Evolutionary conservation across 2,888 invertebrate genomes (phyloP).

Genomic region (Troides oblongomaculatus): DNA sequence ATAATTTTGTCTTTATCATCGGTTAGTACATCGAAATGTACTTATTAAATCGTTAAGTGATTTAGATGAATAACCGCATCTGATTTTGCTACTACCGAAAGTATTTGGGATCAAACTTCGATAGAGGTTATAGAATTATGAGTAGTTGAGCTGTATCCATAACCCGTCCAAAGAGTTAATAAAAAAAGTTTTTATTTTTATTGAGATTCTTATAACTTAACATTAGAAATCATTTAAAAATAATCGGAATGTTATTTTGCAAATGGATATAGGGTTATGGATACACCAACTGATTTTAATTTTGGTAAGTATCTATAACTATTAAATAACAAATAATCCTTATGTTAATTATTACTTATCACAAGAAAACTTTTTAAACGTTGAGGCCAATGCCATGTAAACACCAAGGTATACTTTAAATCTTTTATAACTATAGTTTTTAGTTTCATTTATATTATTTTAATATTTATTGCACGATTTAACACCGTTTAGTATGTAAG

Average conservation of each 20-base stretch:
- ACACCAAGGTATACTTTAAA: neutral
- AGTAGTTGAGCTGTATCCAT: conserved; percentile 25
- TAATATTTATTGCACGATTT: neutral
- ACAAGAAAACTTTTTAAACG: neutral
- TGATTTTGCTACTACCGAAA: conserved; percentile 43
- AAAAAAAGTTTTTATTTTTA: neutral
- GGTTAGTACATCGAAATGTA: conserved; percentile 10
- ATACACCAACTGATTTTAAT: conserved; percentile 3
- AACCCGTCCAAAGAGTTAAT: conserved; percentile 18
- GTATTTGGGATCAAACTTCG: conserved; percentile 71
- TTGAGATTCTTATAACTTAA: neutral
- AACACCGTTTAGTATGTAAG: conserved; percentile 4
- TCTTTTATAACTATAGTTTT: conserved; percentile 3
- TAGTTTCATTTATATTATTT: neutral
- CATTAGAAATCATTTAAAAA: conserved; percentile 1
- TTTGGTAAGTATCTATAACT: conserved; percentile 20
- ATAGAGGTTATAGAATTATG: conserved; percentile 35
- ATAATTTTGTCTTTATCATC: conserved; percentile 16
- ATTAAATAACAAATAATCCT: conserved; percentile 7
- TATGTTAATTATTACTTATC: neutral
- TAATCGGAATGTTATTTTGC: conserved; percentile 16
- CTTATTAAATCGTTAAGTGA: conserved; percentile 10
- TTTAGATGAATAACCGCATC: conserved; percentile 7
- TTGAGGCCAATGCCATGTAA: neutral
- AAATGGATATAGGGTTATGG: conserved; percentile 17